These are phyloP conservation scores for Phorcus lineatus DNA, from an alignment of 2,888 invertebrate species.

Conservation along the genomic window DNA sequence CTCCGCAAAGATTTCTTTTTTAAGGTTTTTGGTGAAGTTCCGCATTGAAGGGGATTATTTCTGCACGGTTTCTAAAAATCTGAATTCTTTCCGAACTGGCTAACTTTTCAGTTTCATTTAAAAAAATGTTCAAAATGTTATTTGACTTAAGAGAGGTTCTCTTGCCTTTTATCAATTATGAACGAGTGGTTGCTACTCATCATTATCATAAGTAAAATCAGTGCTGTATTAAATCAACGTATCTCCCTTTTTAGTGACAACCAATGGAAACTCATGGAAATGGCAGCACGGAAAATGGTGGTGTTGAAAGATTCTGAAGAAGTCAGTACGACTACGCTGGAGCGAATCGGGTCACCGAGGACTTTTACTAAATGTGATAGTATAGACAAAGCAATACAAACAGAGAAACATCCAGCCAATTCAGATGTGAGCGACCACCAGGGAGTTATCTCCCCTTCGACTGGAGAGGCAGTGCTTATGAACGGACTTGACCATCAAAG, in stretches of 20 bases:
- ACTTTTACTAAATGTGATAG: background rate
- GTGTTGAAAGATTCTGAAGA: conserved; percentile 40
- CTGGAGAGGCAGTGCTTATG: conserved; percentile 31
- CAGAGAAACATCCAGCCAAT: conserved; percentile 28
- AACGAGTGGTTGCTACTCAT: no score
- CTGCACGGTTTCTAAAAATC: no score
- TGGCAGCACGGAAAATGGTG: conserved; percentile 80
- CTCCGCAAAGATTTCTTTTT: no score
- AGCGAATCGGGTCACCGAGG: conserved; percentile 27
- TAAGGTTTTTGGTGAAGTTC: no score
- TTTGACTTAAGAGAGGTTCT: no score
- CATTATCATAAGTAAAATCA: no score
- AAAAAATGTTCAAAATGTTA: no score
- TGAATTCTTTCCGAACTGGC: no score
- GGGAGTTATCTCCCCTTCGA: conserved; percentile 35
- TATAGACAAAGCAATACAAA: conserved; percentile 37
- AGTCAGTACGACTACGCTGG: conserved; percentile 31
- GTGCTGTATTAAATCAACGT: no score
- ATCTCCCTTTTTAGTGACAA: conserved; percentile 83
- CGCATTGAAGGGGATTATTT: no score
- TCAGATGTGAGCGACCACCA: background rate
- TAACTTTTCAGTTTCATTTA: no score
- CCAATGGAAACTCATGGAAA: conserved; percentile 94
- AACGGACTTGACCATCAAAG: background rate
- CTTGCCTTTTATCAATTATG: no score